Evolutionary conservation across 1,140 invertebrate species (phyloP).

Genomic region (Aphis gossypii): DNA sequence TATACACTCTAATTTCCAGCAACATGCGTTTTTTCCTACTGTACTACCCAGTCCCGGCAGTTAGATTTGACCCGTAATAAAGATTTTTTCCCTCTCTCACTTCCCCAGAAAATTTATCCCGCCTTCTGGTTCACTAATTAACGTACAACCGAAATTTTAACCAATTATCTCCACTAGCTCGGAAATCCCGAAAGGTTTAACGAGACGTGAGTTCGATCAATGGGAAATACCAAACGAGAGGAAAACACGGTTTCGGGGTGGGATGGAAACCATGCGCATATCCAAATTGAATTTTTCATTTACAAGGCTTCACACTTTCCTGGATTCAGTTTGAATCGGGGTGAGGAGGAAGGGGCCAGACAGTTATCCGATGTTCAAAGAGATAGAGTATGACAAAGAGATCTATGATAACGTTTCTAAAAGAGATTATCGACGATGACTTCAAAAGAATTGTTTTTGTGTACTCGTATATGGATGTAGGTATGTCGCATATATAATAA

Average conservation of each 20-base stretch:
- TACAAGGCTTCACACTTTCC: slow-evolving; percentile 50
- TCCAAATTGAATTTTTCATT: slow-evolving; percentile 56
- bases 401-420: slow-evolving; percentile 41
- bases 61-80: neutral
- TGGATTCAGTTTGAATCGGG: neutral
- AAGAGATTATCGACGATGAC: slow-evolving; percentile 51
- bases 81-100: neutral
- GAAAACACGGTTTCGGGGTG: neutral
- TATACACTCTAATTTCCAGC: slow-evolving; percentile 13
- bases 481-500: neutral
- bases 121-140: slow-evolving; percentile 22
- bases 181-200: slow-evolving; percentile 40
- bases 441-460: slow-evolving; percentile 52
- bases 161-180: slow-evolving; percentile 24
- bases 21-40: neutral
- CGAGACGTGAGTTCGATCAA: slow-evolving; percentile 18
- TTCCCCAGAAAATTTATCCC: neutral
- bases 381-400: slow-evolving; percentile 44
- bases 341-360: neutral
- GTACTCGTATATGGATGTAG: neutral
- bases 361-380: slow-evolving; percentile 40
- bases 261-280: neutral
- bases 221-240: slow-evolving; percentile 12
- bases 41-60: neutral
- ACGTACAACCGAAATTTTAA: neutral